Base-by-base conservation (phyloP, 2,888 invertebrate species). In the Alloplasta piceator region DNA sequence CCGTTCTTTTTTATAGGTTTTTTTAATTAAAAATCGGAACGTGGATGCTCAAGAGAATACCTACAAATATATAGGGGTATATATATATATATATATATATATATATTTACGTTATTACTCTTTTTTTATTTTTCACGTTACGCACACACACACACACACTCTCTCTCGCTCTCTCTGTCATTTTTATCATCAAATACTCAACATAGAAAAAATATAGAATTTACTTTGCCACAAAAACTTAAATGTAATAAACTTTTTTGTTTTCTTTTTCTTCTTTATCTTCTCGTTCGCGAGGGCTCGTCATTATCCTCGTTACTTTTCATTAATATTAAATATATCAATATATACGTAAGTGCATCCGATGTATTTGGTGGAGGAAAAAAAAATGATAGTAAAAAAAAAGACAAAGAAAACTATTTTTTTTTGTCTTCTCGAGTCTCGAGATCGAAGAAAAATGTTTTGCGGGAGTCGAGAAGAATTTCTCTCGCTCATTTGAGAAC, bases 171-270 rank as follows among this genome's bases (percentile, higher is more conserved):
- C 26, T 36, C 78, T 55, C 70, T 75, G 74, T 80, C 80, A 58
- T 66, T 82, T 64, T 72, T 85, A 56, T 85, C 80, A 85, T 83
- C 83, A 83, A 88, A 91, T 90, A 90, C 90, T 90, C 90, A 91
- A 91, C 90, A 91, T 91, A 91, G 91, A 92, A 91, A 91, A 92
- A 91, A 92, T 91, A 92, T 91, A 92, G 89, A 92, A 91, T 91
- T 89, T 87, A 90, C 87, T 91, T 92, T 91, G 89, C 88, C 87
- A 67, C 78, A 87, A 89, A 89, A 91, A 92, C 91, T 90, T 90
- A 92, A 91, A 91, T 89, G 89, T 88, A 91, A 91, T 89, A 90
- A 90, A 91, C 87, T 83, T 90, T 82, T 87, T 78, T 52, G 85
- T 83, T 78, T n/a, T 72, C 73, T 76, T 9, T 74, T 64, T 71